These are phyloP conservation scores for Hirundo rustica DNA, from an alignment of 2,797 vertebrate genomes.

Conservation along the genomic window DNA sequence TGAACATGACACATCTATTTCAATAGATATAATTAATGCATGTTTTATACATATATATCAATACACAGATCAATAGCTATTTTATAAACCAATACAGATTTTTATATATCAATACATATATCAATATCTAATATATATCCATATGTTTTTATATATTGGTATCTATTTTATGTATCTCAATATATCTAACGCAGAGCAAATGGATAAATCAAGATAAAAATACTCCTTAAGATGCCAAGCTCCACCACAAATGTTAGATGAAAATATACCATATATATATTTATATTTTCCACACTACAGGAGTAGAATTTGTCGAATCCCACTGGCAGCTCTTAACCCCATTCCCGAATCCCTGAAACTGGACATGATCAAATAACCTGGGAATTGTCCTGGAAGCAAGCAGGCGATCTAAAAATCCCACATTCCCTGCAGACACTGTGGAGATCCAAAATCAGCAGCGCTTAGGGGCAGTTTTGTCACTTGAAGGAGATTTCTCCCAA, in stretches of 20 bases:
- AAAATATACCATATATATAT: not conserved
- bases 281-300: no score
- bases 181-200: not conserved
- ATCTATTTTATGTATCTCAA: not conserved
- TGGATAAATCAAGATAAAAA: not conserved
- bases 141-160: not conserved
- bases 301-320: not conserved
- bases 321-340: not conserved
- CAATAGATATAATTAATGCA: not conserved
- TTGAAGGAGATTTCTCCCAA: not conserved
- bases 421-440: rapidly evolving
- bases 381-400: not conserved
- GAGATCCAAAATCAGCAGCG: not conserved
- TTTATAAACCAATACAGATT: not conserved
- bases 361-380: not conserved
- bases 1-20: not conserved
- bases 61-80: not conserved
- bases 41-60: not conserved
- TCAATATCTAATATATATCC: not conserved
- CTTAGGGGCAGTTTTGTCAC: not conserved
- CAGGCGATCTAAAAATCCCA: not conserved
- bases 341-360: not conserved
- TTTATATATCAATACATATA: not conserved
- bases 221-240: not conserved
- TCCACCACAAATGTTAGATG: not conserved